phyloP scores from a whole-genome alignment of 2,113 vertebrate species.

The Capra hircus region DNA sequence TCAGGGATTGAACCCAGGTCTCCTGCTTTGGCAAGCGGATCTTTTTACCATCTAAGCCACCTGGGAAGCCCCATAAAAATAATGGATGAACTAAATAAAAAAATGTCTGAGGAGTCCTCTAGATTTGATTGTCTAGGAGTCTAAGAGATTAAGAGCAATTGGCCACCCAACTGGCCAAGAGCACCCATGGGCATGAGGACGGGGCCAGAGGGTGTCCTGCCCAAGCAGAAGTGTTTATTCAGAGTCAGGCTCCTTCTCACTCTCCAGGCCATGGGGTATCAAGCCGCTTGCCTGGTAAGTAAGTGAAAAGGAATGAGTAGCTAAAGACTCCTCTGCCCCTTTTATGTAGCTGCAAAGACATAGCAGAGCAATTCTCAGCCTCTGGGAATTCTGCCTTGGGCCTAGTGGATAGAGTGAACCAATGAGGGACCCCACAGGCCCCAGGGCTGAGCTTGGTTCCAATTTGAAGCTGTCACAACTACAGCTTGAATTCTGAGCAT shows the following conservation, averaged over 20 bases:
- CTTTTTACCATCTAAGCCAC: background rate
- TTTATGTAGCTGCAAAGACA: background rate
- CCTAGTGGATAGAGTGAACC: background rate
- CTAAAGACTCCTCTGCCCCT: background rate
- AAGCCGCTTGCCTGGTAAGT: background rate
- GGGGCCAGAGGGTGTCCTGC: background rate
- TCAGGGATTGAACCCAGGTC: background rate
- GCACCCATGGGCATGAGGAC: background rate
- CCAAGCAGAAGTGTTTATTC: background rate
- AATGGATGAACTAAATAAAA: background rate
- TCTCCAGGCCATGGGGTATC: background rate
- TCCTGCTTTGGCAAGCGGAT: background rate
- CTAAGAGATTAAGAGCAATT: background rate
- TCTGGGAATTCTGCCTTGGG: background rate
- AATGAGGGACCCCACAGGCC: background rate
- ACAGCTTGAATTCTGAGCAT: background rate
- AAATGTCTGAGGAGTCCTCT: background rate
- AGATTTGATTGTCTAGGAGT: background rate
- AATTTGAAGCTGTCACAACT: conserved; percentile 45
- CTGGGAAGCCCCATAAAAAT: background rate
- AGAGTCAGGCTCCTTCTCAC: background rate
- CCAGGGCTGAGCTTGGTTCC: background rate
- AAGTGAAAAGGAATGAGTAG: background rate
- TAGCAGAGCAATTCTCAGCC: background rate
- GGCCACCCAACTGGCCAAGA: background rate